Conservation (phyloP, 2,888 invertebrate species). For the Eupeodes luniger region DNA sequence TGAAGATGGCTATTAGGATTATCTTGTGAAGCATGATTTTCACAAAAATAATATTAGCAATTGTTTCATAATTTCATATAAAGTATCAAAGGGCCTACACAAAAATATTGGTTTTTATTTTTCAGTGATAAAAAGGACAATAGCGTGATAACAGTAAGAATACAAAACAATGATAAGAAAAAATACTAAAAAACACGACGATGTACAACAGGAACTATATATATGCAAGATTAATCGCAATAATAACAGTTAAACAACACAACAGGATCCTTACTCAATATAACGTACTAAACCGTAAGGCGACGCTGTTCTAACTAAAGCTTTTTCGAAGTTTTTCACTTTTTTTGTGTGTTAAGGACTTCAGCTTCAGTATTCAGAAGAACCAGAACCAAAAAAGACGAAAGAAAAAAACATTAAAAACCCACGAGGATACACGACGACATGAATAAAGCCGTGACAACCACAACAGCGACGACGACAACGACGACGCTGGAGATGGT, state of each 20-base stretch:
- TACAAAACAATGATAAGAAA: conserved; percentile 49
- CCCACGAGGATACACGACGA: conserved; percentile 75
- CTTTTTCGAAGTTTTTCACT: conserved; percentile 75
- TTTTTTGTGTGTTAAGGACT: conserved; percentile 60
- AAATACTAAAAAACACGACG: conserved; percentile 46
- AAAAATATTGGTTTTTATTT: conserved; percentile 23
- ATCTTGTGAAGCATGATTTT: conserved; percentile 15
- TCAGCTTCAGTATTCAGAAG: conserved; percentile 2
- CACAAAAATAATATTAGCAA: not conserved
- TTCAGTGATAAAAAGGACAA: conserved; percentile 15
- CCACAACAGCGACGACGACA: conserved; percentile 73
- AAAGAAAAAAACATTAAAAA: conserved; percentile 46
- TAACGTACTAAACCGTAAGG: conserved; percentile 85
- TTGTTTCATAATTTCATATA: conserved; percentile 9
- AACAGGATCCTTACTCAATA: conserved; percentile 81
- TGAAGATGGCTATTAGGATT: not conserved
- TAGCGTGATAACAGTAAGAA: conserved; percentile 31
- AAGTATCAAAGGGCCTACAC: not conserved
- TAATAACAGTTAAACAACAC: conserved; percentile 79
- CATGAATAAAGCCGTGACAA: conserved; percentile 75
- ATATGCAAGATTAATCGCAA: conserved; percentile 71
- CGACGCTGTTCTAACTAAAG: conserved; percentile 85
- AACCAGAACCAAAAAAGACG: conserved; percentile 19
- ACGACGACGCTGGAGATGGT: conserved; percentile 66
- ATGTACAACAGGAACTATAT: conserved; percentile 77